Evolutionary conservation across 2,888 invertebrate genomes (phyloP), one percentile per base, ranked within the genome.

Genomic region (Ischnus inquisitorius): DNA sequence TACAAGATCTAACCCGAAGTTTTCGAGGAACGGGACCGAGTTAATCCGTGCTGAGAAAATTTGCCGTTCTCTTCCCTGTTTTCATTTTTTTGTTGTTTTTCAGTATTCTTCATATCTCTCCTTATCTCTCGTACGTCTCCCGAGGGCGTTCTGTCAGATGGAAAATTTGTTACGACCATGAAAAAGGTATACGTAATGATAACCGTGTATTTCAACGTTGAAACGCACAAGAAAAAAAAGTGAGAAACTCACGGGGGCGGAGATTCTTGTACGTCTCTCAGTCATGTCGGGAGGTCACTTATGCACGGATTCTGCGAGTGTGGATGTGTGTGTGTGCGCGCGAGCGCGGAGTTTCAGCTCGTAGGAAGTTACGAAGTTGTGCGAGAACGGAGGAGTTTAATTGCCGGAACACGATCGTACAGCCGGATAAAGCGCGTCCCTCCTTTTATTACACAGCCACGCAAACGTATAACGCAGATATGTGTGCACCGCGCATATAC

Each of bases 341-440:
- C 28, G 14, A 14, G n/a, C n/a, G 25, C 57, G n/a, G 28, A 14
- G 25, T 60, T n/a, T 22, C 1, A 28, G 60, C 39, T 19, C 39
- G 64, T 80, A 74, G 79, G 60, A 80, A 74, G 60, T 80, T 74
- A 74, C 60, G 79, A 80, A 74, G 71, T 65, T 72, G 79, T 19
- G 79, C 51, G 78, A 79, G 72, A 79, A 43, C 78, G 69, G 51
- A 57, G 46, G 67, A 75, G 67, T 80, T 74, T 79, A 74, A 79
- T 79, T 79, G 72, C 79, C 79, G 79, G 79, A 79, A 79, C 79
- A 72, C 72, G 79, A 79, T 79, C 79, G 57, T 57, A 74, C 74
- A 14, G 57, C 41, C 65, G 65, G 72, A 79, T 79, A 79, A 64
- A 41, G 28, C 34, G 46, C 74, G 79, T 67, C 57, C 65, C 72